Conservation (phyloP, 2,888 invertebrate species). For the Ecliptopera silaceata region DNA sequence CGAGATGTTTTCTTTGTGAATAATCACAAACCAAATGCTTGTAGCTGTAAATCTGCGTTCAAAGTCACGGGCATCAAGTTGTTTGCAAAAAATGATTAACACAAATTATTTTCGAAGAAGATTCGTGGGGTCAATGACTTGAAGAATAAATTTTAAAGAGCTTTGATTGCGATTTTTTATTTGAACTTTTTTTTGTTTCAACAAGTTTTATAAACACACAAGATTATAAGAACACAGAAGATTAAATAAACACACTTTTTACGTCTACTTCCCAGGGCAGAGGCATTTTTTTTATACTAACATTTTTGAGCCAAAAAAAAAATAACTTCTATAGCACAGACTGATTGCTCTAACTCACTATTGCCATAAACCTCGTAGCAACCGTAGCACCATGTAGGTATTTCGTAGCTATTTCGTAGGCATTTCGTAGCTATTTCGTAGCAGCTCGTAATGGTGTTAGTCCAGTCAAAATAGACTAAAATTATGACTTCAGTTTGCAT, state of each 20-base stretch:
- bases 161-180: background rate
- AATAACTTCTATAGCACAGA: background rate
- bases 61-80: background rate
- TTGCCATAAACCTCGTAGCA: conserved; percentile 5
- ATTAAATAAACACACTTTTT: too few species aligned
- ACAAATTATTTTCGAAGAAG: background rate
- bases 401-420: background rate
- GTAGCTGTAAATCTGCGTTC: too few species aligned
- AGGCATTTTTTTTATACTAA: background rate
- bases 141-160: background rate
- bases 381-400: conserved; percentile 7
- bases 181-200: background rate
- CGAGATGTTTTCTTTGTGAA: too few species aligned
- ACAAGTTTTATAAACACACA: too few species aligned
- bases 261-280: too few species aligned
- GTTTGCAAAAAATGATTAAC: background rate
- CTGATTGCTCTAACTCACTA: background rate
- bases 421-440: conserved; percentile 2
- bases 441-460: conserved; percentile 14
- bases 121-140: background rate
- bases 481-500: too few species aligned
- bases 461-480: too few species aligned
- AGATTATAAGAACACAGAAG: too few species aligned
- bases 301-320: too few species aligned
- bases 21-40: too few species aligned